Evolutionary conservation across 2,797 vertebrate genomes (phyloP), one percentile per base, ranked within the genome.

Genomic region (Novumbra hubbsi): DNA sequence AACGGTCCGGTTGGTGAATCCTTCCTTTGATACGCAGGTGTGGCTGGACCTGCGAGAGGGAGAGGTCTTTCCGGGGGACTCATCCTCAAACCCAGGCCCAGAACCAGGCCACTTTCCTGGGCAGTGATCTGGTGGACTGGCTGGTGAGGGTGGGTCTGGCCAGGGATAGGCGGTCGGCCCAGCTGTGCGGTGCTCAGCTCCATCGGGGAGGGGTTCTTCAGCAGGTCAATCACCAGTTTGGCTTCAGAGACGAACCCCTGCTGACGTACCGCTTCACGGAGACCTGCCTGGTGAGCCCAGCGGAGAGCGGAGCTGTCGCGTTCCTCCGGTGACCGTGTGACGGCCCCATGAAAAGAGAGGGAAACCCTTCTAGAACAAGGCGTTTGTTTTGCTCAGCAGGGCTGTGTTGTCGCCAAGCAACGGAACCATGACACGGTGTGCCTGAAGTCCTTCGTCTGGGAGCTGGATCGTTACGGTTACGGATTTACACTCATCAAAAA

Each of bases 11-110:
- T 95, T 84, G 95, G 95, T 96, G 96, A 99, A 97, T 97, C 96
- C 89, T 98, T 98, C 94, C 98, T 99, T 95, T 99, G 95, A 98
- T 92, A 94, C 88, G 92, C 95, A 98, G 95, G 96, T 96, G 92
- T 94, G 92, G 91, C 24, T n/a, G 7, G 55, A 21, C 7, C 19
- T n/a, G 9, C 2, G 7, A 57, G 55, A 24, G 79, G 77, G 82
- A 70, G 73, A 64, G 5, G 64, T 5, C n/a, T 63, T 73, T 32
- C 6, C 24, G 5, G 24, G 76, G 64, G 27, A 62, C 65, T 75
- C 50, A 76, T 72, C 52, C 57, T 70, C 48, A 7, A 1, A 63
- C 63, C 72, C 64, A 1, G 63, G 57, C 21, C 71, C 60, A 15
- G 16, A n/a, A 9, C 16, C 16, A 0, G 28, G 74, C n/a, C 0